phyloP scores from a whole-genome alignment of 2,888 invertebrate species.

The Sabellastarte sp. region DNA sequence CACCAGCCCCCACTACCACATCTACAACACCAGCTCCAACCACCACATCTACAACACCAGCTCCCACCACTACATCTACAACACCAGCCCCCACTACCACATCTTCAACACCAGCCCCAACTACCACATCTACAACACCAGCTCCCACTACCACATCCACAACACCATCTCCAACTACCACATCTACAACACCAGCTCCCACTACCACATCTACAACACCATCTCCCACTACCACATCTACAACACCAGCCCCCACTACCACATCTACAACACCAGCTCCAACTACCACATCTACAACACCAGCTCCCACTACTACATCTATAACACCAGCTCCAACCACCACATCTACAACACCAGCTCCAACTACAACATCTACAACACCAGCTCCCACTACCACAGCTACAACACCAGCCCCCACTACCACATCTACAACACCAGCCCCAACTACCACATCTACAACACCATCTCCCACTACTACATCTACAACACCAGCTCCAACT shows the following conservation, averaged over 20 bases:
- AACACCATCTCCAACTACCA: background rate
- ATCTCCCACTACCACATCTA: slow-evolving; percentile 5
- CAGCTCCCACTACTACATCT: background rate
- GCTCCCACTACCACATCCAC: background rate
- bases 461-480: background rate
- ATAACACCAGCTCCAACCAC: background rate
- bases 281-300: background rate
- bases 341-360: slow-evolving; percentile 2
- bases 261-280: slow-evolving; percentile 4
- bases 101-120: background rate
- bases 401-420: background rate
- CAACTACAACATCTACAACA: slow-evolving; percentile 3
- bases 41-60: background rate
- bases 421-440: background rate
- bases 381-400: background rate
- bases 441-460: slow-evolving; percentile 6
- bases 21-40: background rate
- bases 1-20: background rate
- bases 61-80: slow-evolving; percentile 1
- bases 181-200: slow-evolving; percentile 4
- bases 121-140: slow-evolving; percentile 3
- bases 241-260: slow-evolving; percentile 3
- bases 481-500: slow-evolving; percentile 3
- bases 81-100: slow-evolving; percentile 1
- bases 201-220: background rate